Percentiles rank a stretch among this genome's conserved stretches.
Evolutionary conservation across 2,888 invertebrate genomes (phyloP).

Genomic region (Euspilapteryx auroguttella): DNA sequence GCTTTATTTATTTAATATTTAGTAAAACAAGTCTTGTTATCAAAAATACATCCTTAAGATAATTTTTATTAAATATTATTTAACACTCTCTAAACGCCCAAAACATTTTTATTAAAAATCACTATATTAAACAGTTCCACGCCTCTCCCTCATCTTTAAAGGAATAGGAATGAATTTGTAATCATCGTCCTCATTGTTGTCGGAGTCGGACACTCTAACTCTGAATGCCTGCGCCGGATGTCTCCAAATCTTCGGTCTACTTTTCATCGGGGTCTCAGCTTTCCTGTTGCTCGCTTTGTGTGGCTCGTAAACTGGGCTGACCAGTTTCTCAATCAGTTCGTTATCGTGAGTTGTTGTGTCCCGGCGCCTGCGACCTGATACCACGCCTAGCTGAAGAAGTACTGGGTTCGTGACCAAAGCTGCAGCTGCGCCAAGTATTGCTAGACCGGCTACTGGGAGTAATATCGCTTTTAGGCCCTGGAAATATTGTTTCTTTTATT

Average conservation of each 20-base stretch:
- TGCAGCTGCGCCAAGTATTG: slow-evolving; percentile 79
- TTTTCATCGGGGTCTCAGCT: not conserved
- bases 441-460: slow-evolving; percentile 77
- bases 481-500: no score
- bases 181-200: no score
- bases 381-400: slow-evolving; percentile 74
- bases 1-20: no score
- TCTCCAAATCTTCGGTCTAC: not conserved
- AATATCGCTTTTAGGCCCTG: slow-evolving; percentile 52
- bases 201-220: not conserved
- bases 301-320: not conserved
- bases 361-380: slow-evolving; percentile 64
- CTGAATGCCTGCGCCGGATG: not conserved
- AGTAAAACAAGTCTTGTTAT: no score
- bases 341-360: slow-evolving; percentile 16
- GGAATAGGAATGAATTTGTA: not conserved
- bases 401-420: slow-evolving; percentile 77
- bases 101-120: no score
- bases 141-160: no score
- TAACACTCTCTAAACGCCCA: no score
- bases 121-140: no score
- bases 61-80: no score
- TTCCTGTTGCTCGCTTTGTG: not conserved
- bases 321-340: not conserved
- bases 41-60: no score